These are phyloP conservation scores for Lagenorhynchus albirostris DNA, from an alignment of 2,113 vertebrate genomes.

Conservation along the genomic window DNA sequence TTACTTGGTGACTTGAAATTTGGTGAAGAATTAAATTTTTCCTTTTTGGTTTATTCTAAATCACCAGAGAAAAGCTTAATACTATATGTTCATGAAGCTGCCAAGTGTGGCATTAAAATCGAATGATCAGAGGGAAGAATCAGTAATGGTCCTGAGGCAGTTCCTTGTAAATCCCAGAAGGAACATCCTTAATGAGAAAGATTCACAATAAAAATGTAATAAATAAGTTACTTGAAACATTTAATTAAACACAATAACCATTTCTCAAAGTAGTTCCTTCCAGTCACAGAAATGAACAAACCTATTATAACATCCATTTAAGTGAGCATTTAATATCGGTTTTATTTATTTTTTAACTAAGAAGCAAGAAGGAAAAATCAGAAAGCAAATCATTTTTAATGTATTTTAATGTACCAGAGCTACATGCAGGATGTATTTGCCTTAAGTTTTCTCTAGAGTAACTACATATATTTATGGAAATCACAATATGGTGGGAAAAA, in stretches of 20 bases:
- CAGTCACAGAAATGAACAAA: neutral
- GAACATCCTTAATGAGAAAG: neutral
- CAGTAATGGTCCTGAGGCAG: neutral
- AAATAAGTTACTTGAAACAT: neutral
- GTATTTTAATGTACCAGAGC: neutral
- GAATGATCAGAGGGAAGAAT: neutral
- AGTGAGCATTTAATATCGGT: neutral
- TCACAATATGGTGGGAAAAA: neutral
- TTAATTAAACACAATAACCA: neutral
- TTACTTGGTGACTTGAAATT: neutral
- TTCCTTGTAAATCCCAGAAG: neutral
- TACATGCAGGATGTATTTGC: neutral
- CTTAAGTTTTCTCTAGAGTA: neutral
- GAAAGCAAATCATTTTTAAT: neutral
- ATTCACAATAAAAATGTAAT: neutral
- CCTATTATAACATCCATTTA: neutral
- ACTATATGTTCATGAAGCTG: neutral
- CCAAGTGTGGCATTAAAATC: neutral
- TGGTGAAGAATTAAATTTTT: neutral
- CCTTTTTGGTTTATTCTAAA: neutral
- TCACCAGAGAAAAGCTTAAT: neutral
- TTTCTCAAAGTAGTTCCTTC: neutral
- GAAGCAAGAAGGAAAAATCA: neutral
- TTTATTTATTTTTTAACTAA: neutral
- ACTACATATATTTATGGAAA: neutral